Conservation (phyloP, 2,797 vertebrate species). For the Nannoperca obscura region DNA sequence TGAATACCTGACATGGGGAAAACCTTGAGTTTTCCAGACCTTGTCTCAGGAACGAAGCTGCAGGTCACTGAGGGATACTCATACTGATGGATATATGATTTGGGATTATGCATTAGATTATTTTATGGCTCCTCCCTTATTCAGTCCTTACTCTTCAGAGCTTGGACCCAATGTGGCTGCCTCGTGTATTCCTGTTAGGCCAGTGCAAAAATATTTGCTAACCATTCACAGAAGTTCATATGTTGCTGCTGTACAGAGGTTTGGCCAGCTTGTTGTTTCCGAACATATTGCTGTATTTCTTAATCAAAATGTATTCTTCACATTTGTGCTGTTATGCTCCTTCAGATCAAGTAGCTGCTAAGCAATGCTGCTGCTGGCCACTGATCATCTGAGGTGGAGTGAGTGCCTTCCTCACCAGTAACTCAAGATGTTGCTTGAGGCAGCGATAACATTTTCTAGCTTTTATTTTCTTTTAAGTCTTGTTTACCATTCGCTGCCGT, state of each 20-base stretch:
- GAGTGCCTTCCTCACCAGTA: neutral
- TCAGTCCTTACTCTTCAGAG: neutral
- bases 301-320: neutral
- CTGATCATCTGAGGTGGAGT: neutral
- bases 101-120: neutral
- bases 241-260: constrained; percentile 1
- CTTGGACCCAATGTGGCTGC: neutral
- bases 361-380: neutral
- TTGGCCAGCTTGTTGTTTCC: neutral
- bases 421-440: neutral
- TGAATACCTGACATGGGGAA: neutral
- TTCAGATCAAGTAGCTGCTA: neutral
- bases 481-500: neutral
- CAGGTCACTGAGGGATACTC: neutral
- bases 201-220: constrained; percentile 5
- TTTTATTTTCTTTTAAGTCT: neutral
- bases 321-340: neutral
- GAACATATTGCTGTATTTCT: neutral
- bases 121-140: constrained; percentile 6
- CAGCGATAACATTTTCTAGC: neutral
- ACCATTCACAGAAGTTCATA: constrained; percentile 12
- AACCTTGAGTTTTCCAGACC: constrained; percentile 12
- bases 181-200: neutral
- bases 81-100: constrained; percentile 6
- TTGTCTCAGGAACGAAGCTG: neutral